Percentiles rank a stretch among this genome's conserved stretches.
Evolutionary conservation across 1,140 invertebrate genomes (phyloP).

Genomic region (Diabrotica undecimpunctata): DNA sequence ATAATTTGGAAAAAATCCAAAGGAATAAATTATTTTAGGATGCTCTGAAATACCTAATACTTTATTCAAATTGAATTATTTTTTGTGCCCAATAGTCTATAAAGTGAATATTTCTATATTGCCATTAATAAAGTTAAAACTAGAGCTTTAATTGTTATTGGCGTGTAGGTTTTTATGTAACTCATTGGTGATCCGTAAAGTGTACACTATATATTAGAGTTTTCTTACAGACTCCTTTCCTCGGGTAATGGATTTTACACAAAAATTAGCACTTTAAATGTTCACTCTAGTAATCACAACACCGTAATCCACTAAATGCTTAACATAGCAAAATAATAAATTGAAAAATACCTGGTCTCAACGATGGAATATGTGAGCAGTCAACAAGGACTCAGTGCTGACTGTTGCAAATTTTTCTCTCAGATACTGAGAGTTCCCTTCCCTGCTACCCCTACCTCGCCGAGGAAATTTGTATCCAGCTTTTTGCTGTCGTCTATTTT

Average conservation of each 20-base stretch:
- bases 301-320: background rate
- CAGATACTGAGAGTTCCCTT: background rate
- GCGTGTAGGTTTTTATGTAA: no score
- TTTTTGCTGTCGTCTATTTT: slow-evolving; percentile 12
- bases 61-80: no score
- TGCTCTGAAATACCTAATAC: no score
- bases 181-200: no score
- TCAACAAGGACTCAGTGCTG: slow-evolving; percentile 54
- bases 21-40: no score
- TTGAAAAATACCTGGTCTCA: slow-evolving; percentile 32
- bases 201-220: no score
- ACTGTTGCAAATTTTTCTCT: slow-evolving; percentile 47
- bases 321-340: background rate
- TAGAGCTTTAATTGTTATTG: no score
- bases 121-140: no score
- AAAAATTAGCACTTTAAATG: background rate
- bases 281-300: background rate
- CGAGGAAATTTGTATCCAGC: background rate
- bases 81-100: no score
- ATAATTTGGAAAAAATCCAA: no score
- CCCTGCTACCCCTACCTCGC: background rate
- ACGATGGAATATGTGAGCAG: slow-evolving; percentile 50
- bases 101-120: no score
- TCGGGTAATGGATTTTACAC: background rate
- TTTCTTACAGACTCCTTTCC: no score